phyloP scores from a whole-genome alignment of 2,797 vertebrate species.

The Squalus acanthias region DNA sequence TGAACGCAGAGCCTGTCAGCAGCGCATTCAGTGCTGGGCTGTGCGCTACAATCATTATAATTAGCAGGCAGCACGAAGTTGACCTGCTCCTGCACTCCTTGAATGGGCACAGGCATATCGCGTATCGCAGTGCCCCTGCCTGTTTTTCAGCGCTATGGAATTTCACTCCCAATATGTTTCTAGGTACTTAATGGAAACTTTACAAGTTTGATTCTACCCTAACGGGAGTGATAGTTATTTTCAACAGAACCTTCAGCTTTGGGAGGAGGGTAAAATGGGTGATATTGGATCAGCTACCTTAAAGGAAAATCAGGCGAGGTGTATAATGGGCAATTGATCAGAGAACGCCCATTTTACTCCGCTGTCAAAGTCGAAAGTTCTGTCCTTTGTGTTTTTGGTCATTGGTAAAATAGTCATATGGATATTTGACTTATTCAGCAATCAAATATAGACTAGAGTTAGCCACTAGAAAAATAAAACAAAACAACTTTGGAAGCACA shows the following conservation, averaged over 20 bases:
- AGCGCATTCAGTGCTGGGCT: no score
- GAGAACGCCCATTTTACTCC: background rate
- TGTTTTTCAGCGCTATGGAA: no score
- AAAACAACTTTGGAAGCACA: background rate
- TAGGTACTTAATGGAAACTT: background rate
- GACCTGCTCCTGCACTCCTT: no score
- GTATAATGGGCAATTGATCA: background rate
- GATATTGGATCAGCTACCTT: background rate
- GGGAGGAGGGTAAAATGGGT: no score
- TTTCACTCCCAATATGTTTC: background rate
- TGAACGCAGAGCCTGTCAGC: no score
- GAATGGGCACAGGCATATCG: no score
- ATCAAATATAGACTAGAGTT: background rate
- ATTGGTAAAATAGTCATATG: background rate
- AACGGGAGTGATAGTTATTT: no score
- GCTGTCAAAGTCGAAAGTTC: background rate
- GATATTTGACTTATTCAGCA: background rate
- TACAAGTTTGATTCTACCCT: background rate
- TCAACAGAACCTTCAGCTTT: no score
- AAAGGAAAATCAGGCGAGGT: background rate
- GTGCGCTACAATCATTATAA: no score
- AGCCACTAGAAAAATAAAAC: background rate
- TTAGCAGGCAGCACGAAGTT: no score
- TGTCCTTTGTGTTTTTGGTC: background rate
- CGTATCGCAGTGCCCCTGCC: no score